phyloP scores from a whole-genome alignment of 1,140 invertebrate species.

The Triops cancriformis region DNA sequence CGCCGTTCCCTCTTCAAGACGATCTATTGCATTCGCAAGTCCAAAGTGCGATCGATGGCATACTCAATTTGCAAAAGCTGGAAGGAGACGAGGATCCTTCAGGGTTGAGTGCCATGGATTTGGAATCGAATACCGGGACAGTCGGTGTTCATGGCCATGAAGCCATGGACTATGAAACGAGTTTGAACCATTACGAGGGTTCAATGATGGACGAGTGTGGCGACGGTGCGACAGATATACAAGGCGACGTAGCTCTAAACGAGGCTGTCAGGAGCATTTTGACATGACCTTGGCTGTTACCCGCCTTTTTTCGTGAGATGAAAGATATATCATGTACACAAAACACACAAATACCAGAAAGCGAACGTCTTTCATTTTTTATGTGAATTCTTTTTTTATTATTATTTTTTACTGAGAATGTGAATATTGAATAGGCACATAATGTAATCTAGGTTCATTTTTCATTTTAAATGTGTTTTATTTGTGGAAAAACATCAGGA shows the following conservation, averaged over 20 bases:
- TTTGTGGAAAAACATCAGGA: background rate
- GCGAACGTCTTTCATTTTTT: background rate
- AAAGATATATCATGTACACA: background rate
- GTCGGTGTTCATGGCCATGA: slow-evolving; percentile 14
- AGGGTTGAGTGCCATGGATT: background rate
- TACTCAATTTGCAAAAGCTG: slow-evolving; percentile 56
- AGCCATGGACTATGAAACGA: slow-evolving; percentile 21
- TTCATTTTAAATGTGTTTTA: slow-evolving; percentile 7
- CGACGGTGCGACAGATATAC: slow-evolving; percentile 13
- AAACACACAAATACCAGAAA: background rate
- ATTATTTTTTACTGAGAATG: slow-evolving; percentile 34
- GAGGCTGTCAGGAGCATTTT: slow-evolving; percentile 50
- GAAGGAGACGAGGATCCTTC: slow-evolving; percentile 31
- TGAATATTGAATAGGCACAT: slow-evolving; percentile 19
- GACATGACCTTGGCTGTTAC: slow-evolving; percentile 32
- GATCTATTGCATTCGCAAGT: slow-evolving; percentile 63
- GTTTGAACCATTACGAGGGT: slow-evolving; percentile 18
- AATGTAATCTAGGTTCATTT: background rate
- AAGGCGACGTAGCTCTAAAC: slow-evolving; percentile 43
- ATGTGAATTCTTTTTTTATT: background rate
- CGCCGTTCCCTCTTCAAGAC: slow-evolving; percentile 38
- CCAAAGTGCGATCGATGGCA: slow-evolving; percentile 66
- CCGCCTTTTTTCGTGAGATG: background rate
- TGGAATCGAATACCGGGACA: background rate
- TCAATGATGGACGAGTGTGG: slow-evolving; percentile 20